Conservation (phyloP, 2,113 vertebrate genomes). For the Martes martes region DNA sequence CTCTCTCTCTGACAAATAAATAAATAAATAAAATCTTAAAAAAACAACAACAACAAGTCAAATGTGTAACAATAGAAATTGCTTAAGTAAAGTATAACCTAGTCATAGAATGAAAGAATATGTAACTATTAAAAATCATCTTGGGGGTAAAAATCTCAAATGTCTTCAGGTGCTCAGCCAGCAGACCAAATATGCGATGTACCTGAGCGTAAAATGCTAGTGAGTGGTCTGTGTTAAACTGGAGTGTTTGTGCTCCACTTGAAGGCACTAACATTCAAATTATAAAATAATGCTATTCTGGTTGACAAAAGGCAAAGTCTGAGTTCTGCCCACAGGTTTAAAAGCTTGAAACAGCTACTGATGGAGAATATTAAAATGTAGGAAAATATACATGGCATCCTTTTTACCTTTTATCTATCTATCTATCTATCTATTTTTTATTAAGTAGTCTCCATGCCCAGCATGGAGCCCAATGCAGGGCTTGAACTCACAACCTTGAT, state of each 20-base stretch:
- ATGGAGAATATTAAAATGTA: conserved; percentile 6
- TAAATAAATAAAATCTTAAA: too few relatives aligned
- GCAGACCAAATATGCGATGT: not conserved
- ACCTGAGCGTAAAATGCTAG: not conserved
- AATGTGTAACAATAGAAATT: conserved; percentile 1
- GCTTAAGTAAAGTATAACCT: not conserved
- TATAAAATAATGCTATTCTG: not conserved
- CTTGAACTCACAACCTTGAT: not conserved
- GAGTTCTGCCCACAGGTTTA: not conserved
- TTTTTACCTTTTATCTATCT: not conserved
- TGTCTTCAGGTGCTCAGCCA: not conserved
- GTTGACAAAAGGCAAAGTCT: not conserved
- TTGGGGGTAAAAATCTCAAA: not conserved
- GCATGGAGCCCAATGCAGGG: not conserved
- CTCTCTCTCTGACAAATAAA: too few relatives aligned
- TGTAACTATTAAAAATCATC: not conserved
- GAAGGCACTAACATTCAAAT: not conserved
- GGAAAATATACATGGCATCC: not conserved
- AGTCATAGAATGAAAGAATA: not conserved
- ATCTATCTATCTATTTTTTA: not conserved
- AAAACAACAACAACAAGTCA: not conserved
- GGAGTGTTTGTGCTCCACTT: not conserved
- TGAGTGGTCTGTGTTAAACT: not conserved
- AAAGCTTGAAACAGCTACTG: not conserved
- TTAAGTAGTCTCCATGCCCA: not conserved